Evolutionary conservation across 2,797 vertebrate species (phyloP), one percentile per base, ranked within the genome.

Genomic region (Streptopelia turtur): DNA sequence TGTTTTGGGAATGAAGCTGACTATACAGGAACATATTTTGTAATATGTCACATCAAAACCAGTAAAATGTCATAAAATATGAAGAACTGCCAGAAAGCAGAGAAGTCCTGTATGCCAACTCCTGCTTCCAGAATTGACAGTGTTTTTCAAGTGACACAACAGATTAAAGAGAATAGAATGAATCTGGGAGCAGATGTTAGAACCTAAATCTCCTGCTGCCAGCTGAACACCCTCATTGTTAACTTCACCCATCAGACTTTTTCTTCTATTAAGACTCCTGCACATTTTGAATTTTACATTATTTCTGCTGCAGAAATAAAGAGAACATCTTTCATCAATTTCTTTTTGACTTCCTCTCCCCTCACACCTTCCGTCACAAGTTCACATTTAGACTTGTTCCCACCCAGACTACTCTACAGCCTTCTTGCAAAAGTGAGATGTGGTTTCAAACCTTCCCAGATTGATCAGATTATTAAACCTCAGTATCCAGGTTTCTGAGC

Each of bases 21-120:
- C 66, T 90, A 16, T 64, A 93, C 31, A 87, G 87, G 88, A 94
- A 61, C 22, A 84, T 84, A 68, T 89, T 95, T 94, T 89, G 70
- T 93, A 91, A 90, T 82, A 56, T 90, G 86, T 91, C 77, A 74
- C 77, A 89, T 89, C 93, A 94, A 93, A 96, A 94, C 1, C 56
- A 80, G 64, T 25, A 89, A 95, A 91, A 84, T 92, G 71, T 87
- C 93, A 94, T 49, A 65, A 95, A 93, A 83, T 65, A 71, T 0
- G 6, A 91, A 85, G 81, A 93, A 87, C 74, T 93, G 81, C 52
- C 93, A 95, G 92, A 93, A 93, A 95, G 66, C 77, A 79, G 21
- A 30, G 31, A 83, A 84, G 77, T 63, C 77, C 74, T 95, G 2
- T 39, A n/a, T 77, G 74, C 88, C 83, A 93, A 13, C 59, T 84